phyloP scores from a whole-genome alignment of 2,113 vertebrate genomes.

The Picathartes gymnocephalus region DNA sequence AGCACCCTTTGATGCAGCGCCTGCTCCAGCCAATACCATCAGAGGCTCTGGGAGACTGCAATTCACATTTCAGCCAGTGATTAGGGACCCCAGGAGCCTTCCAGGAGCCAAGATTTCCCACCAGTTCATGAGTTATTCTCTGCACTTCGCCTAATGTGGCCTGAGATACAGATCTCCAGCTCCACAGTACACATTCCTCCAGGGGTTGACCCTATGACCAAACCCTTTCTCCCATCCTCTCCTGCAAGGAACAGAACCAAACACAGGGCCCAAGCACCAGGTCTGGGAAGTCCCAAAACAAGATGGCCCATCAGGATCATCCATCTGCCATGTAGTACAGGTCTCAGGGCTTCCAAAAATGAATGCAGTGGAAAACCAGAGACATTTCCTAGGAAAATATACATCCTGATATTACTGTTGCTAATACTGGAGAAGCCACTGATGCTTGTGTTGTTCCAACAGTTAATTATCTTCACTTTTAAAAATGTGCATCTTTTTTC shows the following conservation, averaged over 20 bases:
- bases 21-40: accelerated
- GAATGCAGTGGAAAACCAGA: neutral
- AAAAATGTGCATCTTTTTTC: neutral
- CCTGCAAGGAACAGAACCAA: neutral
- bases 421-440: neutral
- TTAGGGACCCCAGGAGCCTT: neutral
- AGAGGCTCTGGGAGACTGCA: neutral
- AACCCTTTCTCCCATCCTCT: neutral
- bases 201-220: neutral
- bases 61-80: neutral
- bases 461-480: constrained; percentile 2
- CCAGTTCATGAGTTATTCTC: neutral
- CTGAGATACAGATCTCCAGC: neutral
- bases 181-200: neutral
- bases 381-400: neutral
- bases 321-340: accelerated
- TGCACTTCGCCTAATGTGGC: neutral
- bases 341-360: neutral
- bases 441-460: neutral
- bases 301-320: neutral
- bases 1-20: accelerated
- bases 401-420: neutral
- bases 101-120: neutral
- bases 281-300: neutral
- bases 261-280: neutral